Conservation (phyloP, 2,888 invertebrate species). For the Drosophila aldrichi region DNA sequence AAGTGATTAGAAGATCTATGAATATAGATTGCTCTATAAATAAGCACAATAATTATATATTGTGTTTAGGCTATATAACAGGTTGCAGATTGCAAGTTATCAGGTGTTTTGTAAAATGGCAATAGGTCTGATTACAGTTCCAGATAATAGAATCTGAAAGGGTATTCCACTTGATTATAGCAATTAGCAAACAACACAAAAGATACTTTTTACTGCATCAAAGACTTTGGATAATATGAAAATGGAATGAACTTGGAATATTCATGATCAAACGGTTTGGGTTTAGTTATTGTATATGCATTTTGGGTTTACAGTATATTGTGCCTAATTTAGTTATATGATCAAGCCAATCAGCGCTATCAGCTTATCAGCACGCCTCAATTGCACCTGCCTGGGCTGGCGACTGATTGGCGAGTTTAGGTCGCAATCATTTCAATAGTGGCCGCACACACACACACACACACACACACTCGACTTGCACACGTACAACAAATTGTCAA, state of each 20-base stretch:
- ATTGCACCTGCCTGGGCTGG: slow-evolving; percentile 35
- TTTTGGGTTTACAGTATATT: neutral
- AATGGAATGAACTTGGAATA: neutral
- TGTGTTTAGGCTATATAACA: neutral
- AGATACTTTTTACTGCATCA: neutral
- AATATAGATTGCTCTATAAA: slow-evolving; percentile 4
- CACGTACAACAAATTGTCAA: slow-evolving; percentile 33
- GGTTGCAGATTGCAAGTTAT: neutral
- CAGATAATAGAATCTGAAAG: slow-evolving; percentile 1
- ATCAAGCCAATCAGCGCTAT: slow-evolving; percentile 33
- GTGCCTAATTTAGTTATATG: slow-evolving; percentile 5
- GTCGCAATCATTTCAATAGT: slow-evolving; percentile 41
- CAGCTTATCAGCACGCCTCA: slow-evolving; percentile 43
- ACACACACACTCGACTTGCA: neutral
- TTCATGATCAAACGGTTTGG: neutral
- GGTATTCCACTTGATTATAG: neutral
- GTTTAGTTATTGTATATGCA: neutral
- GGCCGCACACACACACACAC: slow-evolving; percentile 12
- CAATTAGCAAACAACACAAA: neutral
- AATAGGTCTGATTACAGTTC: neutral
- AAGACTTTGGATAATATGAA: neutral
- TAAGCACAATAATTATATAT: neutral
- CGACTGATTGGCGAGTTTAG: slow-evolving; percentile 29
- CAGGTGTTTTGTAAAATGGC: slow-evolving; percentile 5
- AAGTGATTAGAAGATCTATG: slow-evolving; percentile 1